Conservation (phyloP, 2,113 vertebrate genomes). For the Grammomys surdaster region DNA sequence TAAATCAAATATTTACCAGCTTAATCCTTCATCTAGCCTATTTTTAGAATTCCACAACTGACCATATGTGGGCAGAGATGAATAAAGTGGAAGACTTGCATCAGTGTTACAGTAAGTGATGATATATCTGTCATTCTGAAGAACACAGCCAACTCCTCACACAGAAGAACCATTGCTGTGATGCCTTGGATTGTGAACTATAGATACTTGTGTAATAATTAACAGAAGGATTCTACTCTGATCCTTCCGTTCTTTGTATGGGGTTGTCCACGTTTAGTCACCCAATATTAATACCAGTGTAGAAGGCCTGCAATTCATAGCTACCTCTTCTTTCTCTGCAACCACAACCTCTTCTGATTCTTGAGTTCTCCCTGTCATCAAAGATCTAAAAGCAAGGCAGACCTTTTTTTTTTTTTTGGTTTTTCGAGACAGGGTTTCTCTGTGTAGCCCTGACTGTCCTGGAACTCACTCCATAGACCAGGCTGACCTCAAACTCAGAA, state of each 20-base stretch:
- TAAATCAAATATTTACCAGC: conserved; percentile 62
- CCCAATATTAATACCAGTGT: neutral
- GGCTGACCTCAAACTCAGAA: too few species aligned
- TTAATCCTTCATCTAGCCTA: conserved; percentile 1
- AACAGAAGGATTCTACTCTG: neutral
- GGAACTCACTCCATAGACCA: too few species aligned
- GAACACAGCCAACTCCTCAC: neutral
- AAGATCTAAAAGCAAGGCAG: neutral
- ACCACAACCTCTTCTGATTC: neutral
- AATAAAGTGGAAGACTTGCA: neutral
- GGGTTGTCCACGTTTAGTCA: neutral
- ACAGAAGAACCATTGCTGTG: neutral
- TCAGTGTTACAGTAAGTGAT: neutral
- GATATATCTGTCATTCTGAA: neutral
- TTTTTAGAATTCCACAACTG: conserved; percentile 42
- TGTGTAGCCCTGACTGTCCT: too few species aligned
- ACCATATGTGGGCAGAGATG: neutral
- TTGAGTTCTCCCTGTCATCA: neutral
- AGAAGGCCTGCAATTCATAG: neutral
- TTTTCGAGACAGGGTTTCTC: too few species aligned
- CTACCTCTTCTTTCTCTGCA: neutral
- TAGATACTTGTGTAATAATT: neutral
- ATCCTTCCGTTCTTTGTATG: neutral
- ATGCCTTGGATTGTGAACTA: neutral
- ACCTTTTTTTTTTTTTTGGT: too few species aligned